Evolutionary conservation across 35 echinoderm and acorn worm species (phyloP), one percentile per base, ranked within the genome.

Genomic region (Apostichopus japonicus): DNA sequence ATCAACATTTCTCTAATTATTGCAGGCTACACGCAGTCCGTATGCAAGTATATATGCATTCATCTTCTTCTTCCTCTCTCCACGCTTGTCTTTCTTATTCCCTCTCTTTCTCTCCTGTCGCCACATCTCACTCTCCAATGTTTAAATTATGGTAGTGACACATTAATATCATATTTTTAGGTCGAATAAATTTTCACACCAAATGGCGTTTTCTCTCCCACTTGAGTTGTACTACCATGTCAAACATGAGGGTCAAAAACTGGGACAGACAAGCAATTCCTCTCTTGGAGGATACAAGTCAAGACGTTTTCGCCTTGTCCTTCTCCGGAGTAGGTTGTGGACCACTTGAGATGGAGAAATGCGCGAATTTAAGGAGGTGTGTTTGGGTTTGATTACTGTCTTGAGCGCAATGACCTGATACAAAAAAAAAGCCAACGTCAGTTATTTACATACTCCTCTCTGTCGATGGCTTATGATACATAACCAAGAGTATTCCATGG

Each of bases 141-240:
- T 44, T 44, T 44, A 44, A 44, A 44, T 67, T 67, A 15, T 19
- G 63, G 63, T 15, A 11, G 63, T 67, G 63, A 67, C 63, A 67
- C 63, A 67, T 67, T 67, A 67, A 67, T 67, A 67, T 67, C 63
- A 67, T 67, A 67, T 67, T 67, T 67, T 67, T 67, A 67, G 63
- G 63, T 67, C 63, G 63, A 8, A 10, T 67, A 67, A 15, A 67
- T 67, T 67, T 67, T 67, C 63, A 15, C 63, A 67, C 63, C 63
- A 19, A 67, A 67, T 67, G 4, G 63, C 63, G 63, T 67, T 67
- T 67, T 67, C 63, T 67, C 63, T 67, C 63, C 63, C 63, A 67
- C 63, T 67, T 67, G 63, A 67, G 63, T 15, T 15, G 63, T 19
- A 67, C 63, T 67, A 67, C 63, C 63, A 67, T 67, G 63, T 67